These are phyloP conservation scores for Agrochola lychnidis DNA, from an alignment of 2,888 invertebrate species.

Conservation along the genomic window DNA sequence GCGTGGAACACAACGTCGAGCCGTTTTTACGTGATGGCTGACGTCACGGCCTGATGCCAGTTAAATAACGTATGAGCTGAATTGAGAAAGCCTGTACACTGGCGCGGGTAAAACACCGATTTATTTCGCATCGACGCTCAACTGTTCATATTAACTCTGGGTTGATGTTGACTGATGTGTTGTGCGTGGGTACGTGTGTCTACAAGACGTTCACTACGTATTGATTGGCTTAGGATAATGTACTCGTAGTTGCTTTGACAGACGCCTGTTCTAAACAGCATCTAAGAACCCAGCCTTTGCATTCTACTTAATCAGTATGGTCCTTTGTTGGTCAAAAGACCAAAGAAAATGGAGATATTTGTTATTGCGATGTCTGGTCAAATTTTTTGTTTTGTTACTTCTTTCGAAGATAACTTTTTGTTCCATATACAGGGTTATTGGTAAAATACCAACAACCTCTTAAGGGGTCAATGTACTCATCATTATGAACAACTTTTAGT, in stretches of 20 bases:
- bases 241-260: neutral
- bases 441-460: too few relatives aligned
- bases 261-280: constrained; percentile 1
- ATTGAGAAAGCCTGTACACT: constrained; percentile 43
- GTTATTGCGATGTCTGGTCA: neutral
- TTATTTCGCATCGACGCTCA: constrained; percentile 40
- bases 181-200: neutral
- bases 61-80: constrained; percentile 63
- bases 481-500: too few relatives aligned
- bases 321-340: neutral
- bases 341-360: neutral
- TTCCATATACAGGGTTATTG: too few relatives aligned
- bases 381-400: neutral
- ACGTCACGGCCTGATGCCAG: constrained; percentile 56
- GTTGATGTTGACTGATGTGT: constrained; percentile 48
- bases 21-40: constrained; percentile 58
- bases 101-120: constrained; percentile 37
- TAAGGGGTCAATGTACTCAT: too few relatives aligned
- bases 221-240: constrained; percentile 20
- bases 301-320: neutral
- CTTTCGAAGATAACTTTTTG: too few relatives aligned
- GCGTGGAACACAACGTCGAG: constrained; percentile 12
- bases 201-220: constrained; percentile 13
- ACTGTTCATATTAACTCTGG: constrained; percentile 36
- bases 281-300: neutral